Evolutionary conservation across 1,140 invertebrate genomes (phyloP).

Genomic region (Catajapyx aquilonaris): DNA sequence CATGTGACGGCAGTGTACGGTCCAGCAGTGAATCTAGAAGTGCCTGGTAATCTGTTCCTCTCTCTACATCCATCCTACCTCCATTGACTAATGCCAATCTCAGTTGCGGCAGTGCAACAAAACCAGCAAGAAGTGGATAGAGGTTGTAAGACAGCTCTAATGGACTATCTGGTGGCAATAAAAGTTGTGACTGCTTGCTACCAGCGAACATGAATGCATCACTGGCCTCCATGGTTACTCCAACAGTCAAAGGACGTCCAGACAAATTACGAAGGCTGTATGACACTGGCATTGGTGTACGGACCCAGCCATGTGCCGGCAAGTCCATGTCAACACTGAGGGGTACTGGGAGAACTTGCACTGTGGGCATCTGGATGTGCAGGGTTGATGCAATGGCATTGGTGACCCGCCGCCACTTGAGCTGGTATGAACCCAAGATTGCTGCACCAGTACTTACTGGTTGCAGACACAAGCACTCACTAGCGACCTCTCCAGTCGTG

Average conservation of each 20-base stretch:
- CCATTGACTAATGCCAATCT: constrained; percentile 28
- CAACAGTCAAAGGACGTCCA: constrained; percentile 42
- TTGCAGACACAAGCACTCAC: too few relatives aligned
- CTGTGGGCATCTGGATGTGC: too few relatives aligned
- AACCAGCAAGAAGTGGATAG: constrained; percentile 45
- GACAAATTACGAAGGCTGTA: constrained; percentile 54
- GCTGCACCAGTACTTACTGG: too few relatives aligned
- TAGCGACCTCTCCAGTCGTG: too few relatives aligned
- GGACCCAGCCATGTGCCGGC: constrained; percentile 49
- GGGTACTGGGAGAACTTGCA: constrained; percentile 34
- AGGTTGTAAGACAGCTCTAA: constrained; percentile 43
- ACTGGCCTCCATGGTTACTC: constrained; percentile 51
- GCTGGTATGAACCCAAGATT: too few relatives aligned
- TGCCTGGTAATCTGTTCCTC: constrained; percentile 13
- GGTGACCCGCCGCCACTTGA: too few relatives aligned
- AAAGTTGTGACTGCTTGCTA: constrained; percentile 57
- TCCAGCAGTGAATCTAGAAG: constrained; percentile 27
- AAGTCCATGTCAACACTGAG: constrained; percentile 46
- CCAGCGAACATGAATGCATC: constrained; percentile 81
- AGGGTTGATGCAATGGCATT: constrained; percentile 21
- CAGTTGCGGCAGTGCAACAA: constrained; percentile 41
- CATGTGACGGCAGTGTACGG: constrained; percentile 30
- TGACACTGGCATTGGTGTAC: constrained; percentile 40
- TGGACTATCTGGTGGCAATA: constrained; percentile 35
- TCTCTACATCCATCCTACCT: constrained; percentile 19